These are phyloP conservation scores for Brachyptera putata DNA, from an alignment of 2,888 invertebrate genomes.

Conservation along the genomic window DNA sequence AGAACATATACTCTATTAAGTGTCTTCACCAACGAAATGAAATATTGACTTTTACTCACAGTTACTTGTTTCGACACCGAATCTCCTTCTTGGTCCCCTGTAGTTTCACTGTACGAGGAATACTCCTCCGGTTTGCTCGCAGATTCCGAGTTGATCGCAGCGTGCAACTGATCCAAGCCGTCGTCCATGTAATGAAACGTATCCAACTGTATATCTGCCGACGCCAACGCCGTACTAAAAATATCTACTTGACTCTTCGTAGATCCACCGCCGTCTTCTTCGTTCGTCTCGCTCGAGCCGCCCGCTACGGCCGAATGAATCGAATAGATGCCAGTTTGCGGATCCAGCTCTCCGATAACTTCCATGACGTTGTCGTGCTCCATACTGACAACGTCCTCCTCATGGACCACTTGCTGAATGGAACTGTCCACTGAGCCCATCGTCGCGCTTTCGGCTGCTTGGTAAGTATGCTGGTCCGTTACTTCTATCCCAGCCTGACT, in stretches of 20 bases:
- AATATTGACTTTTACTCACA: not conserved
- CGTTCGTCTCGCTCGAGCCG: no score
- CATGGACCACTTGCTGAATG: conserved; percentile 7
- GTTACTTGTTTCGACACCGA: not conserved
- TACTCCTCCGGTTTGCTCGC: not conserved
- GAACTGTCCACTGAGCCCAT: not conserved
- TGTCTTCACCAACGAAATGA: no score
- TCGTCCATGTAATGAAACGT: conserved; percentile 52
- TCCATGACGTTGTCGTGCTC: conserved; percentile 16
- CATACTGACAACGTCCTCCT: conserved; percentile 1
- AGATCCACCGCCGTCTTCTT: conserved; percentile 32
- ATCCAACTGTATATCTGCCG: conserved; percentile 52
- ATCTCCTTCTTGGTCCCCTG: not conserved
- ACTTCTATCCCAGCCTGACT: conserved; percentile 53
- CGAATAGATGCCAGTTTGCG: conserved; percentile 38
- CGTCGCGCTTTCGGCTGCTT: no score
- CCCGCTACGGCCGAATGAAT: not conserved
- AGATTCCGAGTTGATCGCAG: not conserved
- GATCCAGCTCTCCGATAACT: conserved; percentile 37
- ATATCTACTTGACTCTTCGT: conserved; percentile 53
- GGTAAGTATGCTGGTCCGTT: no score
- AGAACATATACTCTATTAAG: no score
- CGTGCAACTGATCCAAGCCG: conserved; percentile 1
- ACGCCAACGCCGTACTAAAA: conserved; percentile 52
- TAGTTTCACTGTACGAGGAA: not conserved